Base-by-base conservation (phyloP, 1,140 invertebrate species). In the Drosophila navojoa region DNA sequence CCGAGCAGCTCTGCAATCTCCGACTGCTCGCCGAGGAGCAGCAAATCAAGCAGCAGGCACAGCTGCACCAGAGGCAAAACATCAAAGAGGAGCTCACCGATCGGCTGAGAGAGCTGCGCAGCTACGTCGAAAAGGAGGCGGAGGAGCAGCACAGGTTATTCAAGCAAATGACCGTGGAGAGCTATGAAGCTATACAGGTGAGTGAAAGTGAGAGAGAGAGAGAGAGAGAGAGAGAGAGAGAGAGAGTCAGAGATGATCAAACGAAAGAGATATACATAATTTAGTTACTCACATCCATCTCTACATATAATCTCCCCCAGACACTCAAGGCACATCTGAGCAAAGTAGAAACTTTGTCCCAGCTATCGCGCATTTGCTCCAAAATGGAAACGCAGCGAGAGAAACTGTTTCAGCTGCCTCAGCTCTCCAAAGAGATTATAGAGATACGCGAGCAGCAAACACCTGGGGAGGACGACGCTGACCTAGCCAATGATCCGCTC, bases 381-480 rank as follows among this genome's bases (percentile, higher is more conserved):
- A 94, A 94, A 92, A 93, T 93, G 79, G 94, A 94, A 90, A 94
- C 94, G 0, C 90, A 92, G 71, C 89, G 93, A 1, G 94, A 94
- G 85, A 94, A 94, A 76, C 92, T 94, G 60, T 76, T 94, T 40
- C 93, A 92, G 10, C 94, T 94, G 80, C 91, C 85, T 3, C 81
- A 91, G 38, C 38, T 91, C 9, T 71, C 74, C 0, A 44, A 53
- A 0, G 81, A 86, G 38, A 81, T 89, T 3, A 76, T 87, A 11
- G 82, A 89, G 59, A 85, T 86, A 16, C 66, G 68, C 1, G 78
- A 87, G 11, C 3, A 87, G 15, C 35, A 63, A 5, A 38, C 44
- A 7, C 60, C 47, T 5, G 10, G 53, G 0, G 55, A 44, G 1
- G 64, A 77, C 6, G 15, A 45, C 5, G 15, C 15, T 16, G 1